Evolutionary conservation across 2,888 invertebrate species (phyloP).

Genomic region (Andrena minutula): DNA sequence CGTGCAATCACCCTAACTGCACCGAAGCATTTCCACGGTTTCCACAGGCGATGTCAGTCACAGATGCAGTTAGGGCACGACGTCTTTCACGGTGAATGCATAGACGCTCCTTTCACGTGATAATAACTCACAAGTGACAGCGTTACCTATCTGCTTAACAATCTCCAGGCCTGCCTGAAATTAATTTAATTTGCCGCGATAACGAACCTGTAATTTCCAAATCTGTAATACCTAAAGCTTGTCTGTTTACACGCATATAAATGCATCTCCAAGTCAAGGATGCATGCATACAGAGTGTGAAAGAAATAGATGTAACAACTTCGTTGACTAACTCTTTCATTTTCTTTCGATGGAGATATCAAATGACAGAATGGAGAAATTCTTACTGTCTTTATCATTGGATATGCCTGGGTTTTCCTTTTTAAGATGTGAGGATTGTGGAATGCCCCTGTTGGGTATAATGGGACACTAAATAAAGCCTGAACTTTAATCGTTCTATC

Average conservation of each 20-base stretch:
- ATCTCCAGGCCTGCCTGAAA: conserved; percentile 62
- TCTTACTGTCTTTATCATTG: too few species aligned
- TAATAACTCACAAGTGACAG: conserved; percentile 75
- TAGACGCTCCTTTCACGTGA: conserved; percentile 70
- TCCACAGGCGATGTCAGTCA: conserved; percentile 72
- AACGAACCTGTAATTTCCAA: conserved; percentile 47
- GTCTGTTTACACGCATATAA: background rate
- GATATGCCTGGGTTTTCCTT: too few species aligned
- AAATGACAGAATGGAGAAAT: too few species aligned
- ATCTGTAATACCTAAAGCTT: conserved; percentile 19
- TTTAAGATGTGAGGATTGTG: background rate
- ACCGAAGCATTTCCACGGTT: conserved; percentile 71
- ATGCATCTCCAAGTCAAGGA: background rate
- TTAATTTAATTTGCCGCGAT: conserved; percentile 70
- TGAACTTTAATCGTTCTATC: background rate
- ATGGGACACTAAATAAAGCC: background rate
- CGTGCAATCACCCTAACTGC: conserved; percentile 73
- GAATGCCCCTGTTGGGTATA: too few species aligned
- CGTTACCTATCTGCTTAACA: conserved; percentile 68
- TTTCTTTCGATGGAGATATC: too few species aligned
- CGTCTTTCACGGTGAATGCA: conserved; percentile 71
- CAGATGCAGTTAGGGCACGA: conserved; percentile 68
- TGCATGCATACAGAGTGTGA: background rate
- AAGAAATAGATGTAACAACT: too few species aligned
- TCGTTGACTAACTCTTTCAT: too few species aligned